These are phyloP conservation scores for Apocrypta bakeri DNA, from an alignment of 1,140 invertebrate species.

Conservation along the genomic window DNA sequence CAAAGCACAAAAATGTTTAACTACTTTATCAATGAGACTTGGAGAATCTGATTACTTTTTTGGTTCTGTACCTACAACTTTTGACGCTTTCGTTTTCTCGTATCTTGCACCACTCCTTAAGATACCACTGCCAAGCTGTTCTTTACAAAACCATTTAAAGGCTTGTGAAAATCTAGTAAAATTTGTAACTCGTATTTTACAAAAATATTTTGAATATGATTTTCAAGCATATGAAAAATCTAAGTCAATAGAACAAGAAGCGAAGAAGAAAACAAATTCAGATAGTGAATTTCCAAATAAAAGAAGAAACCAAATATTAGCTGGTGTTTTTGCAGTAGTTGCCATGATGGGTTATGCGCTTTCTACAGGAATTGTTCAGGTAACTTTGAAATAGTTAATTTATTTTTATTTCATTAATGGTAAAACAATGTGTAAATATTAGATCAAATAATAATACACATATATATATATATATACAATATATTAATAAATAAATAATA, in stretches of 20 bases:
- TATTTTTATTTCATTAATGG: background rate
- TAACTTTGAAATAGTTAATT: conserved; percentile 55
- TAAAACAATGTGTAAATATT: conserved; percentile 1
- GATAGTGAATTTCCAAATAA: conserved; percentile 77
- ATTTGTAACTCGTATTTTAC: conserved; percentile 85
- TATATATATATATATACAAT: no score
- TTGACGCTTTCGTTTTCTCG: conserved; percentile 93
- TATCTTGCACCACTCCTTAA: conserved; percentile 91
- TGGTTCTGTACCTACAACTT: conserved; percentile 84
- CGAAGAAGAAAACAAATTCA: conserved; percentile 61
- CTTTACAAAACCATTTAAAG: conserved; percentile 86
- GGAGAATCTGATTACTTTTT: conserved; percentile 91
- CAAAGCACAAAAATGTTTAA: conserved; percentile 88
- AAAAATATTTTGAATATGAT: conserved; percentile 81
- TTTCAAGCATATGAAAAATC: conserved; percentile 71
- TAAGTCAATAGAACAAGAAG: conserved; percentile 63
- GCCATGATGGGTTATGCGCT: conserved; percentile 78
- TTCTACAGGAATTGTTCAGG: conserved; percentile 75
- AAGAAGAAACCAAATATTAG: conserved; percentile 77
- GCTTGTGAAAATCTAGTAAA: conserved; percentile 85
- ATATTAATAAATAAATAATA: no score
- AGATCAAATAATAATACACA: background rate
- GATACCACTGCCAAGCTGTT: conserved; percentile 85
- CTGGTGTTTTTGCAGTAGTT: conserved; percentile 74
- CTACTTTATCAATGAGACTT: conserved; percentile 85